Evolutionary conservation across 2,797 vertebrate species (phyloP), one percentile per base, ranked within the genome.

Genomic region (Galaxias olidus): DNA sequence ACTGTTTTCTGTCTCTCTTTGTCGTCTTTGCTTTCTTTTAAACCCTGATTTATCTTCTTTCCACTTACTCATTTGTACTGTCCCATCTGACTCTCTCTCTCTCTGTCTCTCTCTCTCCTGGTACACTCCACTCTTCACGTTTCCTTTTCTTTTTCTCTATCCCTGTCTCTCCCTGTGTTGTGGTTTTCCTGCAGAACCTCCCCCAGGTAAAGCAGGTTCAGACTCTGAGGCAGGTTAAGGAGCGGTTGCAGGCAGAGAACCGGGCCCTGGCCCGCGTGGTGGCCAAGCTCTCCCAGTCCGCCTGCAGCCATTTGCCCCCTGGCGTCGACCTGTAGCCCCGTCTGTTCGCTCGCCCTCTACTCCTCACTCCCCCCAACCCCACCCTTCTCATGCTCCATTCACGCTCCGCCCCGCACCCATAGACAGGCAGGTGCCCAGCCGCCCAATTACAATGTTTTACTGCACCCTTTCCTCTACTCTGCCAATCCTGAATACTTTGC

Each of bases 201-300:
- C 94, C 93, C 80, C 94, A 96, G 94, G 93, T 98, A 95, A 97
- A 95, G 91, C 95, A 97, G 92, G 95, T 96, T 92, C 94, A 95
- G 45, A 91, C 94, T 90, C 93, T 98, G 94, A 94, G 92, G 84
- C 92, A 93, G 91, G 91, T 96, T 90, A 97, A 98, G 92, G 96
- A 97, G 88, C 93, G 92, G 72, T 94, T 98, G 93, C 90, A 96
- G 94, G 93, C 94, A 81, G 97, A 97, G 93, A 98, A 97, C 93
- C 94, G 95, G 92, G 97, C 96, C 79, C 94, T 99, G 94, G 94
- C 94, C 84, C 94, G 96, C 71, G 96, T 96, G 91, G 86, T 98
- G 93, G 93, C 93, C 80, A 98, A 95, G 88, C 95, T 95, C 72
- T 94, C 96, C 89, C 93, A 93, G 92, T 92, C 88, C 75, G 88